Evolutionary conservation across 2,797 vertebrate genomes (phyloP), one percentile per base, ranked within the genome.

Genomic region (Semotilus atromaculatus): DNA sequence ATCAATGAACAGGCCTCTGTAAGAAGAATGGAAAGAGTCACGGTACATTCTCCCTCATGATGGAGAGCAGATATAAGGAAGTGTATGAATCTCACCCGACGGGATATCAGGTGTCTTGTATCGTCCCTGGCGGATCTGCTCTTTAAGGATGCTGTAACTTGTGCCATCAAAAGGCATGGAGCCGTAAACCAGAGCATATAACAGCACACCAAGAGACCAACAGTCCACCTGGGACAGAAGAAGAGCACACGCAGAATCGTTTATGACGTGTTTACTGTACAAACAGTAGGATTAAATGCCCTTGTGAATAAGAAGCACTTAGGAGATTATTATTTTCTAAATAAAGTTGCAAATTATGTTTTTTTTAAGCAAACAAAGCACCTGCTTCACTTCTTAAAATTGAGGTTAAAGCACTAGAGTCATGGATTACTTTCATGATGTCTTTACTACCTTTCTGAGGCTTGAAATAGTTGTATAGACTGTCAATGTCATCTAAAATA

Each of bases 201-300:
- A 88, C 55, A 92, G 82, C 10, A 92, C 91, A 13, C 91, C 91
- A 14, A 92, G 86, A n/a, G 91, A 90, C 91, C 91, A 92, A 76
- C 91, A 91, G 79, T 92, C 91, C 81, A 92, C 91, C 91, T 92
- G 84, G 0, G 21, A 66, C 11, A 51, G 18, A 29, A 53, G 43
- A 26, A 7, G 8, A 70, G 62, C n/a, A 70, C 13, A 73, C n/a
- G 53, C 18, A 66, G 38, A 7, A 34, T 19, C 0, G 3, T 7
- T 53, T 58, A 60, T 60, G 23, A 31, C 8, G 5, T 8, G 2
- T 66, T 38, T 71, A 10, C 51, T 43, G 23, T 60, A 16, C 53
- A 51, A 36, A n/a, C 19, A 36, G 31, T 75, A 29, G 51, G 11
- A 55, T 36, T n/a, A 34, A 53, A 55, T 8, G 18, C 5, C 3